These are phyloP conservation scores for Toxotes lorentzi DNA, from an alignment of 2,797 vertebrate genomes.

Conservation along the genomic window DNA sequence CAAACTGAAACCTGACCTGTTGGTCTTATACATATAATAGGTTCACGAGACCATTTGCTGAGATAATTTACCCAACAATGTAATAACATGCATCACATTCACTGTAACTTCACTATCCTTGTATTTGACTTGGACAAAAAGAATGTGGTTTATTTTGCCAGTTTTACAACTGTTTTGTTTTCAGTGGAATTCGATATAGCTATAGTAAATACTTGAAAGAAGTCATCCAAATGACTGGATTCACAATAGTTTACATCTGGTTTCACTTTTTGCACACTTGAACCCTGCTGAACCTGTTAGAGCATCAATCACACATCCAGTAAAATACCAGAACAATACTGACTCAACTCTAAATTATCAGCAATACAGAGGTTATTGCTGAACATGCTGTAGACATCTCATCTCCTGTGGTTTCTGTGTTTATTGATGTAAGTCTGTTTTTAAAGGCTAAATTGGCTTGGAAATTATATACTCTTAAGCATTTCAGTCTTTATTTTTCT, in stretches of 20 bases:
- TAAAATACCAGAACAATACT: conserved; percentile 49
- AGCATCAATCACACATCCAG: conserved; percentile 57
- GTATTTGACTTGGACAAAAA: conserved; percentile 14
- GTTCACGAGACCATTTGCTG: neutral
- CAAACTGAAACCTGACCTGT: too few relatives aligned
- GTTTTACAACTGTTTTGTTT: conserved; percentile 30
- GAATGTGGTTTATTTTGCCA: neutral
- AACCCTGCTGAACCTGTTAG: conserved; percentile 61
- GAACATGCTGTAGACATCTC: conserved; percentile 57
- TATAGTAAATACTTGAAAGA: conserved; percentile 48
- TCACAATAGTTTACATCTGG: conserved; percentile 61
- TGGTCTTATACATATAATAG: too few relatives aligned
- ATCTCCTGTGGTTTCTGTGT: conserved; percentile 70
- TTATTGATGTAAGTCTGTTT: conserved; percentile 68
- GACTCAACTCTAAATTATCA: conserved; percentile 63
- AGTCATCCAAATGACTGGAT: conserved; percentile 21
- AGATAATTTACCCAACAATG: neutral
- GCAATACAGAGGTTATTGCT: conserved; percentile 52
- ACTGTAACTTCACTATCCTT: conserved; percentile 10
- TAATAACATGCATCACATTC: neutral
- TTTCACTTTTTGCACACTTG: conserved; percentile 58
- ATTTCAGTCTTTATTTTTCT: conserved; percentile 73
- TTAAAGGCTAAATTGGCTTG: conserved; percentile 54
- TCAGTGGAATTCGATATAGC: conserved; percentile 34
- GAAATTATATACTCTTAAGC: conserved; percentile 72